A percentile compares a stretch with the other conserved stretches of the same genome.
Conservation (phyloP, 2,797 vertebrate genomes). For the Ctenopoma multispine region DNA sequence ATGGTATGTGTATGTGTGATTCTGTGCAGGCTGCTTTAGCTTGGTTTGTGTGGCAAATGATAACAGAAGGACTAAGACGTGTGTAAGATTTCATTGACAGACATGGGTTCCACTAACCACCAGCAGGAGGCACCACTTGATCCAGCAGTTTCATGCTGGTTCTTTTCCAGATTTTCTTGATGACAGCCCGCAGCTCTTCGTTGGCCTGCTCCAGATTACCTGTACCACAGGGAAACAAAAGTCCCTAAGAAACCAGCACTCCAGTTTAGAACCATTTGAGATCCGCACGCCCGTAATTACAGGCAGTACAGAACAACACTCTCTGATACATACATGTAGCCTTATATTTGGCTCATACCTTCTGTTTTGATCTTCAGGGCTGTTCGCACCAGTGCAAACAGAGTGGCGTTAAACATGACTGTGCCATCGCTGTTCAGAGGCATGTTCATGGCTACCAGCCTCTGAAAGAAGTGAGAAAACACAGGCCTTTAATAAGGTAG, state of each 20-base stretch:
- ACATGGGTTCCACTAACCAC: constrained; percentile 90
- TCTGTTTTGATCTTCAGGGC: constrained; percentile 99
- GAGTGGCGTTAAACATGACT: constrained; percentile 98
- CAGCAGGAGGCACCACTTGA: constrained; percentile 98
- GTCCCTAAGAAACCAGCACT: constrained; percentile 34
- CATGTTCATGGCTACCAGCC: constrained; percentile 99
- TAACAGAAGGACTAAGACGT: constrained; percentile 16
- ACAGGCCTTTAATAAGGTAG: constrained; percentile 9
- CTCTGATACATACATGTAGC: too few species aligned
- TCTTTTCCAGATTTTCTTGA: constrained; percentile 99
- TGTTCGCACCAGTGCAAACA: constrained; percentile 98
- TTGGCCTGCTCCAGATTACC: constrained; percentile 99
- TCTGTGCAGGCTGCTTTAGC: constrained; percentile 30
- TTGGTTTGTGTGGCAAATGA: constrained; percentile 36
- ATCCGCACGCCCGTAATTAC: constrained; percentile 8
- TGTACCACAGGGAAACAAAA: constrained; percentile 67
- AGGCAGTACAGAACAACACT: constrained; percentile 6
- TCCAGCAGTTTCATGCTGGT: constrained; percentile 99
- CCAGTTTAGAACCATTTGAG: constrained; percentile 28
- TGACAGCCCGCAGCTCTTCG: constrained; percentile 97
- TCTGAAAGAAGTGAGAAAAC: constrained; percentile 81
- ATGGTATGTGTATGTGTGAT: constrained; percentile 40
- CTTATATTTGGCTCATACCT: constrained; percentile 79
- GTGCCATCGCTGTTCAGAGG: constrained; percentile 97
- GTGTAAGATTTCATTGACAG: constrained; percentile 33